Conservation (phyloP, 2,888 invertebrate species). For the Teinopalpus imperialis region DNA sequence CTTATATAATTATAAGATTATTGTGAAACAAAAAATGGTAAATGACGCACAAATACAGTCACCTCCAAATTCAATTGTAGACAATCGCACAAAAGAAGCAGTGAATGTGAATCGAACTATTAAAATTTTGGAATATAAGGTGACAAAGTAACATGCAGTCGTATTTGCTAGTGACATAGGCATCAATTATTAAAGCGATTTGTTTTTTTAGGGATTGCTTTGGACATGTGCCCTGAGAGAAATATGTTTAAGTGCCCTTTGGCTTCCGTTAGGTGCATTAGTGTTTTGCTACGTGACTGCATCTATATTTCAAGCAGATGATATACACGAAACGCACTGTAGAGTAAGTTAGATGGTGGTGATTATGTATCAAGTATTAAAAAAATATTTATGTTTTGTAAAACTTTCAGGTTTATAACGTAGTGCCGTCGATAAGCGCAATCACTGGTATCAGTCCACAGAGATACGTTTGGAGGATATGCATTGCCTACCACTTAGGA, state of each 20-base stretch:
- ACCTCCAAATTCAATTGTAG: constrained; percentile 61
- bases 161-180: neutral
- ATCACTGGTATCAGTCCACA: constrained; percentile 97
- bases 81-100: constrained; percentile 57
- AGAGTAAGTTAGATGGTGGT: constrained; percentile 93
- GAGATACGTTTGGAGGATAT: constrained; percentile 95
- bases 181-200: constrained; percentile 23
- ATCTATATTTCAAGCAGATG: constrained; percentile 94
- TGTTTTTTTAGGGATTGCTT: constrained; percentile 76
- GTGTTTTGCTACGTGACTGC: constrained; percentile 94
- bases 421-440: constrained; percentile 97
- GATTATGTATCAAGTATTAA: no score
- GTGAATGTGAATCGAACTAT: constrained; percentile 55
- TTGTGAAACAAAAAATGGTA: constrained; percentile 67
- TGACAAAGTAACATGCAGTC: constrained; percentile 32
- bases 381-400: no score
- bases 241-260: constrained; percentile 91
- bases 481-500: constrained; percentile 95
- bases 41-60: constrained; percentile 75
- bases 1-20: constrained; percentile 44
- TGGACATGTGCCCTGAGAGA: constrained; percentile 90
- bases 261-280: constrained; percentile 92
- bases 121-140: constrained; percentile 67
- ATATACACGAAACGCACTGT: constrained; percentile 97
- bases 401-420: constrained; percentile 95